These are phyloP conservation scores for Betta splendens DNA, from an alignment of 2,797 vertebrate genomes.

Conservation along the genomic window DNA sequence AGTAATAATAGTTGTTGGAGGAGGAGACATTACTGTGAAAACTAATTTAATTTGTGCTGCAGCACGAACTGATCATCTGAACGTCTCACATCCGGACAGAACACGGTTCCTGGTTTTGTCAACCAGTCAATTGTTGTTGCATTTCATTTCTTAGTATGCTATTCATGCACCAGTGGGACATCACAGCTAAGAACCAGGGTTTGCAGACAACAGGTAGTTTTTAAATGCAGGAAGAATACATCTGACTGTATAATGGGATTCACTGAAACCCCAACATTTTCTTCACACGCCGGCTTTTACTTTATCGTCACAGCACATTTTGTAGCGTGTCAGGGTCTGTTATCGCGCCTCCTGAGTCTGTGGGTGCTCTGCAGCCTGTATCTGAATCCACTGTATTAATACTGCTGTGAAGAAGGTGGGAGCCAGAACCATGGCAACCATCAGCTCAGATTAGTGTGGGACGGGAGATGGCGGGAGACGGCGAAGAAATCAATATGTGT, in stretches of 20 bases:
- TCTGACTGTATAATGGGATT: neutral
- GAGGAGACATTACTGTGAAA: no score
- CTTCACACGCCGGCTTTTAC: constrained; percentile 9
- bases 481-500: constrained; percentile 68
- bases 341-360: constrained; percentile 44
- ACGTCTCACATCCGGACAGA: no score
- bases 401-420: constrained; percentile 64
- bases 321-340: constrained; percentile 27
- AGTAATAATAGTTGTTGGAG: no score
- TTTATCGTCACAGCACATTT: neutral
- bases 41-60: no score
- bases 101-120: no score
- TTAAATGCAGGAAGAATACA: neutral
- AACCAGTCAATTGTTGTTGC: constrained; percentile 10
- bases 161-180: constrained; percentile 13
- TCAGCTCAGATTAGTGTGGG: constrained; percentile 74
- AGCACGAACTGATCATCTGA: no score
- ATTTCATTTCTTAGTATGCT: neutral
- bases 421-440: constrained; percentile 80
- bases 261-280: neutral
- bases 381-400: constrained; percentile 71
- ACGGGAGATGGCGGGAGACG: constrained; percentile 62
- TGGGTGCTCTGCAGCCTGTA: constrained; percentile 43
- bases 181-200: neutral
- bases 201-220: neutral